These are phyloP conservation scores for Drosophila repleta DNA, from an alignment of 1,140 invertebrate genomes.

Conservation along the genomic window DNA sequence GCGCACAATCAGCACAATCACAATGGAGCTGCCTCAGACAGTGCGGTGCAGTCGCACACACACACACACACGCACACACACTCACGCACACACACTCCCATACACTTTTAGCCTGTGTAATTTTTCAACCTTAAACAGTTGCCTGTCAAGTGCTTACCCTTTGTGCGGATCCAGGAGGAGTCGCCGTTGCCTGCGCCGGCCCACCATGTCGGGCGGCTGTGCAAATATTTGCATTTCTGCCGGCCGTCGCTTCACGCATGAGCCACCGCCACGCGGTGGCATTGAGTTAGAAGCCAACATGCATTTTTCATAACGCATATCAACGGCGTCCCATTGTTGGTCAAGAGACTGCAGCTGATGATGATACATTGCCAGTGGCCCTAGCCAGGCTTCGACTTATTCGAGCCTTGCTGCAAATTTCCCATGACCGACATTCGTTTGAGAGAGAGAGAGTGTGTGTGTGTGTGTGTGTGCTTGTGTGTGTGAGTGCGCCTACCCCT, in stretches of 20 bases:
- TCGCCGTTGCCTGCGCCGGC: slow-evolving; percentile 15
- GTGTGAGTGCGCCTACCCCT: background rate
- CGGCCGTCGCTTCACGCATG: slow-evolving; percentile 53
- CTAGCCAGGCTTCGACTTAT: slow-evolving; percentile 18
- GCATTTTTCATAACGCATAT: slow-evolving; percentile 70
- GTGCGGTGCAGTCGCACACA: slow-evolving; percentile 4
- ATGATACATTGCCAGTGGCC: slow-evolving; percentile 66
- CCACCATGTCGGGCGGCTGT: slow-evolving; percentile 43
- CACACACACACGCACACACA: slow-evolving; percentile 1
- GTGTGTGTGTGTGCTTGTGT: slow-evolving; percentile 9
- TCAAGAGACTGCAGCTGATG: slow-evolving; percentile 54
- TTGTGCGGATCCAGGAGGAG: slow-evolving; percentile 37
- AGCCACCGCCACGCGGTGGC: slow-evolving; percentile 9
- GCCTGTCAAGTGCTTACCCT: slow-evolving; percentile 66
- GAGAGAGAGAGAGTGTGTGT: too few relatives aligned
- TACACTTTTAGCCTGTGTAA: slow-evolving; percentile 33
- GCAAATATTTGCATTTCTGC: slow-evolving; percentile 58
- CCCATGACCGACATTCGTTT: slow-evolving; percentile 74
- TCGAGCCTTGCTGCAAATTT: slow-evolving; percentile 53
- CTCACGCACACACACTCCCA: slow-evolving; percentile 3
- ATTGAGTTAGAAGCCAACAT: slow-evolving; percentile 25
- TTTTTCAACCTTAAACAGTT: slow-evolving; percentile 55
- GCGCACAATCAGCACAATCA: slow-evolving; percentile 36
- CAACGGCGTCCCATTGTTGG: slow-evolving; percentile 60
- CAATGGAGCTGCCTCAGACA: slow-evolving; percentile 7